Evolutionary conservation across 2,113 vertebrate genomes (phyloP), one percentile per base, ranked within the genome.

Genomic region (Hemiscyllium ocellatum): DNA sequence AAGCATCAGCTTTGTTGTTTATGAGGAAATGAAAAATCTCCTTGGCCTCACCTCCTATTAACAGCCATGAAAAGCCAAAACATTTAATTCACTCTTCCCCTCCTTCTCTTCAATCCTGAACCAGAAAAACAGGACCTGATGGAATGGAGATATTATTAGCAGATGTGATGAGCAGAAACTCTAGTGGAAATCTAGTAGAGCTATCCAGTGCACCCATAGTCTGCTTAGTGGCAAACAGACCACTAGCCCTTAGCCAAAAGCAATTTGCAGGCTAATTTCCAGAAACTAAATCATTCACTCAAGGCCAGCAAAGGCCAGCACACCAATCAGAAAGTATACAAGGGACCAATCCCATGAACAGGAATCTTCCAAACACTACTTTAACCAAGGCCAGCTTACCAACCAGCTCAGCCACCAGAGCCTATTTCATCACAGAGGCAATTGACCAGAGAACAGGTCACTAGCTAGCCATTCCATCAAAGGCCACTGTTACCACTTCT

Each of bases 1-100:
- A 96, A 98, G 98, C 97, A 98, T 99, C 97, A 98, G 98, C 96
- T 99, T 98, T 8, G 98, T 98, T 7, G 97, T 97, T 95, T 97
- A 97, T 56, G 97, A 97, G 96, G 97, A 97, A 96, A 97, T 97
- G 97, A 97, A 97, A 95, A 97, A 96, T 52, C 96, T 97, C 37
- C 96, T 97, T 78, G 97, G 97, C 61, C 97, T 97, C 80, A 96
- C 97, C 0, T 97, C 97, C 95, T 94, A 80, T n/a, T 96, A 89
- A 94, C 33, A 29, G 13, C 10, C 12, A n/a, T 22, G 12, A 65
- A 90, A 65, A 93, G 52, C 66, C 33, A 37, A n/a, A 93, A 90
- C 29, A 8, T 1, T 52, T 29, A 22, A 37, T 29, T 65, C 56
- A 17, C n/a, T 66, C 33, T 68, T 93, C 89, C 89, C 61, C 19